These are phyloP conservation scores for Micromesistius poutassou DNA, from an alignment of 2,797 vertebrate species.

Conservation along the genomic window DNA sequence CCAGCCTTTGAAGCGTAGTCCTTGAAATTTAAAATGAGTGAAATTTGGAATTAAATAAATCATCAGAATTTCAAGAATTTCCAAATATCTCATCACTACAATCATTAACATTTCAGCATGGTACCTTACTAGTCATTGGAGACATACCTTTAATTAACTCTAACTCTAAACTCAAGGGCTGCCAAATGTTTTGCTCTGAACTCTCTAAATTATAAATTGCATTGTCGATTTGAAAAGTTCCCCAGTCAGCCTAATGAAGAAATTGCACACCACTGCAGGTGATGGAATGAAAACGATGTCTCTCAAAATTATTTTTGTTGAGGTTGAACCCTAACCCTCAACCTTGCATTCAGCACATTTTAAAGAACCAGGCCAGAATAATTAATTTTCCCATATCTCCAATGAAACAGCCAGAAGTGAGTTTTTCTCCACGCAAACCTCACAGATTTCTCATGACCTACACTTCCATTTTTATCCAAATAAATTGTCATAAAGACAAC, in stretches of 20 bases:
- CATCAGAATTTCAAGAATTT: neutral
- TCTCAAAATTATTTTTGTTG: neutral
- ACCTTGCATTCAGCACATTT: neutral
- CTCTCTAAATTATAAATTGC: neutral
- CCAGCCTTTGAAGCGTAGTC: neutral
- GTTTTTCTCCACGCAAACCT: neutral
- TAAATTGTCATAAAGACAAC: neutral
- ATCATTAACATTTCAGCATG: no score
- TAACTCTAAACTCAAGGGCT: neutral
- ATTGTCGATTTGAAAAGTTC: neutral
- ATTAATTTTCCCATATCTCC: neutral
- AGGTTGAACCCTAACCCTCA: neutral
- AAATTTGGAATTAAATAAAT: neutral
- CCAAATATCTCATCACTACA: neutral
- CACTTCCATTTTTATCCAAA: neutral
- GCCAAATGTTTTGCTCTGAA: neutral
- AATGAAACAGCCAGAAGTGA: neutral
- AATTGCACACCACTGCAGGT: conserved; percentile 7
- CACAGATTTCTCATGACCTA: neutral
- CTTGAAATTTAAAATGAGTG: neutral
- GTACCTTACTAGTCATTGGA: neutral
- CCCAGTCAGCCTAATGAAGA: neutral
- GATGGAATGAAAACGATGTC: conserved; percentile 23
- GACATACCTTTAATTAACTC: neutral
- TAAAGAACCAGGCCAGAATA: neutral